Evolutionary conservation across 2,797 vertebrate genomes (phyloP).

Genomic region (Thamnophis elegans): DNA sequence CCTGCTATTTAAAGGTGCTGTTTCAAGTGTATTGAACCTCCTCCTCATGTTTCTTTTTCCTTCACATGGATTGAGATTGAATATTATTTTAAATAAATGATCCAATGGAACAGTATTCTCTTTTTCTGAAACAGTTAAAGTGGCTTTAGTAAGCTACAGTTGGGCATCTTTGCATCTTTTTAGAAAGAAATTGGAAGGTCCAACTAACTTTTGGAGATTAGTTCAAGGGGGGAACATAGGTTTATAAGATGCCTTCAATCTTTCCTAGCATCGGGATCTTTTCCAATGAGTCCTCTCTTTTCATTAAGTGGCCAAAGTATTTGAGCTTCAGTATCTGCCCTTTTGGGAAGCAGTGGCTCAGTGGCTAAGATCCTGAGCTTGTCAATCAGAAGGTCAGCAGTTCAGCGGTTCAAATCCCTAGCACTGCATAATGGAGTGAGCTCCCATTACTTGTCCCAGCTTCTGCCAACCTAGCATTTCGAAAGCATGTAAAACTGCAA

Average conservation of each 20-base stretch:
- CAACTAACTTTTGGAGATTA: background rate
- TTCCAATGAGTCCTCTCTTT: background rate
- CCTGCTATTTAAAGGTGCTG: no score
- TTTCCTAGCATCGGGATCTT: background rate
- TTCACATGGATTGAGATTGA: background rate
- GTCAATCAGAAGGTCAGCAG: no score
- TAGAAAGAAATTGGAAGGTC: background rate
- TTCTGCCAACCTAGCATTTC: no score
- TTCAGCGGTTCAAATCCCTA: no score
- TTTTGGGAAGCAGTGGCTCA: background rate
- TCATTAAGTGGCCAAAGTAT: background rate
- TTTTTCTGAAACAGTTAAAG: background rate
- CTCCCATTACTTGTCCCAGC: no score
- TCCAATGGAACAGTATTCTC: background rate
- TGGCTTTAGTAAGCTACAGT: background rate
- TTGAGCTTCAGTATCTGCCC: background rate
- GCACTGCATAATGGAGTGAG: no score
- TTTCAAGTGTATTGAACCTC: background rate
- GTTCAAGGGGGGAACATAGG: background rate
- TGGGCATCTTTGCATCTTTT: background rate
- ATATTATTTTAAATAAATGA: background rate
- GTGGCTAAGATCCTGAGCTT: no score
- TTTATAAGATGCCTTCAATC: background rate
- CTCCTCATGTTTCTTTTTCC: background rate
- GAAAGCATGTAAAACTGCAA: no score